These are phyloP conservation scores for Sceliomorpha sp. DNA, from an alignment of 2,888 invertebrate species.

Conservation along the genomic window DNA sequence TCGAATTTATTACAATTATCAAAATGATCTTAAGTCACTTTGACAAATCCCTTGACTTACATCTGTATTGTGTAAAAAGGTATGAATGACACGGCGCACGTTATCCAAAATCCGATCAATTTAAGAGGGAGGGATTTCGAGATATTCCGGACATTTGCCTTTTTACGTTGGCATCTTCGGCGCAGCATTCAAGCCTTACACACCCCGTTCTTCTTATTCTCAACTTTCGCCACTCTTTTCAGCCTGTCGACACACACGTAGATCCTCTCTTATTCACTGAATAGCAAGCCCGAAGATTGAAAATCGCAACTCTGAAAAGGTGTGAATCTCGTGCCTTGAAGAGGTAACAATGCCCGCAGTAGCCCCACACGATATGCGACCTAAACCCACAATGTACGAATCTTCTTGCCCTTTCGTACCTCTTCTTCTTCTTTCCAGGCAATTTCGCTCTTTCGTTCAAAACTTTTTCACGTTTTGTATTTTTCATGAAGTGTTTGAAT, in stretches of 20 bases:
- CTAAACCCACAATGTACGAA: conserved; percentile 73
- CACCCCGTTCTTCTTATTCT: conserved; percentile 35
- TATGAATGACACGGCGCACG: conserved; percentile 33
- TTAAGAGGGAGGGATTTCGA: too few species aligned
- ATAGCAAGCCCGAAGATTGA: conserved; percentile 52
- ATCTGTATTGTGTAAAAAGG: conserved; percentile 23
- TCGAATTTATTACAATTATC: too few species aligned
- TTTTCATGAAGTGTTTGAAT: not conserved
- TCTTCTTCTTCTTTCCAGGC: conserved; percentile 37
- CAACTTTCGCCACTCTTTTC: conserved; percentile 21
- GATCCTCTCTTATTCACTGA: conserved; percentile 32
- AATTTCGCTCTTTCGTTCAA: conserved; percentile 45
- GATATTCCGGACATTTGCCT: conserved; percentile 36
- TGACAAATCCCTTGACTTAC: too few species aligned
- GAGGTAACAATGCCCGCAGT: conserved; percentile 73
- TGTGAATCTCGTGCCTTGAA: conserved; percentile 75
- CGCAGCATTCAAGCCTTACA: conserved; percentile 26
- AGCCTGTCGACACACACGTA: conserved; percentile 23
- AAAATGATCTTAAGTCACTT: too few species aligned
- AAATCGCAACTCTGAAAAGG: conserved; percentile 76
- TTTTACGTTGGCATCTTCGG: conserved; percentile 43
- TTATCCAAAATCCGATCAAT: conserved; percentile 16
- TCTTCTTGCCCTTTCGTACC: conserved; percentile 45
- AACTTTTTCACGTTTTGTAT: conserved; percentile 19
- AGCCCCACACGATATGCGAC: conserved; percentile 71